A percentile compares a stretch with the other conserved stretches of the same genome.
phyloP scores from a whole-genome alignment of 2,113 vertebrate genomes.

The Cebidichthys violaceus region DNA sequence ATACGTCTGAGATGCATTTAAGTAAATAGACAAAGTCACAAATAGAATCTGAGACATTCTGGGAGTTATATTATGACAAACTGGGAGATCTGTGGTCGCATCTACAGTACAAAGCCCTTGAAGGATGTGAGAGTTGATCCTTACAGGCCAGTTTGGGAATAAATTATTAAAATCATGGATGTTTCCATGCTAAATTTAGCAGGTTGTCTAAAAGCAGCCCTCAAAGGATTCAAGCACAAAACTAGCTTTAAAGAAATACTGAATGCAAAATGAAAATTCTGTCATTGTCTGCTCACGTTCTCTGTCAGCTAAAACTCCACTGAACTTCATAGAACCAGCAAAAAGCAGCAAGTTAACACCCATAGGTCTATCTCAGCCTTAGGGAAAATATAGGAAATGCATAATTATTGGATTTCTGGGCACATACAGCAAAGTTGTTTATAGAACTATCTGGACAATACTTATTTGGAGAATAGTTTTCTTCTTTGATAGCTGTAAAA shows the following conservation, averaged over 20 bases:
- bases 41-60: conserved; percentile 80
- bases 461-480: background rate
- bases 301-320: conserved; percentile 48
- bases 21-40: conserved; percentile 83
- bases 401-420: conserved; percentile 18
- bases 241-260: conserved; percentile 51
- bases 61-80: conserved; percentile 62
- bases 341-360: conserved; percentile 28
- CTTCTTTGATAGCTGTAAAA: background rate
- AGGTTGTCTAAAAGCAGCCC: conserved; percentile 63
- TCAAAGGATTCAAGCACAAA: conserved; percentile 55
- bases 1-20: conserved; percentile 75
- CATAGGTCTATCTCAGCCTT: conserved; percentile 25
- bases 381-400: conserved; percentile 16
- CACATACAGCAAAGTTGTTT: background rate
- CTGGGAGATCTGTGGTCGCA: conserved; percentile 62
- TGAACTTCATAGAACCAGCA: conserved; percentile 34
- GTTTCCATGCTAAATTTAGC: conserved; percentile 77
- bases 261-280: conserved; percentile 51
- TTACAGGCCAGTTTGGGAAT: conserved; percentile 62
- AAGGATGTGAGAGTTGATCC: conserved; percentile 58
- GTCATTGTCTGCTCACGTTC: conserved; percentile 52
- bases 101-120: conserved; percentile 51
- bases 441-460: background rate
- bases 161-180: conserved; percentile 72